Conservation (phyloP, 2,113 vertebrate species). For the Crotalus helleri region DNA sequence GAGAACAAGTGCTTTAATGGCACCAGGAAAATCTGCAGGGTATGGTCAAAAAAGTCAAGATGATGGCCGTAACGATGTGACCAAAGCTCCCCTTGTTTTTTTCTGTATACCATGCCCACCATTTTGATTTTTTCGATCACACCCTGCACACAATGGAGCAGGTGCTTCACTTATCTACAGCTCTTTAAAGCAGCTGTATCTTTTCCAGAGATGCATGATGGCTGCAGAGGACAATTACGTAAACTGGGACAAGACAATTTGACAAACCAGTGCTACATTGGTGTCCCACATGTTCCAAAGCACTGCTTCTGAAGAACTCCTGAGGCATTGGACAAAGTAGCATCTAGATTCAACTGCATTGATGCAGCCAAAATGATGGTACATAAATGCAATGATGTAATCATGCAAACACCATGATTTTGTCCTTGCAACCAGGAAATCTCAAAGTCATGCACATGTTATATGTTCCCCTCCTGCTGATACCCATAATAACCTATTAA, state of each 20-base stretch:
- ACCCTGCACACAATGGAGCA: not conserved
- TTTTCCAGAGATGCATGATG: not conserved
- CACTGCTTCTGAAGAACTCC: too few relatives aligned
- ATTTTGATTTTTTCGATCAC: not conserved
- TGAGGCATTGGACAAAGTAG: too few relatives aligned
- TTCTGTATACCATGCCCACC: not conserved
- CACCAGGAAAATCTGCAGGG: not conserved
- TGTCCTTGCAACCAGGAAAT: too few relatives aligned
- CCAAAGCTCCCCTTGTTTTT: not conserved
- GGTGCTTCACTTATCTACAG: not conserved
- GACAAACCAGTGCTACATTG: not conserved
- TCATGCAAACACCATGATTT: too few relatives aligned
- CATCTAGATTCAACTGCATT: too few relatives aligned
- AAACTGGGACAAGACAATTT: not conserved
- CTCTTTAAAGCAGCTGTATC: not conserved
- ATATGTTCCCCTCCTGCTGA: too few relatives aligned
- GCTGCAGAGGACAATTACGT: not conserved
- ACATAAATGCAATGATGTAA: too few relatives aligned
- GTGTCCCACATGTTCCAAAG: not conserved
- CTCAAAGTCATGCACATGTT: too few relatives aligned
- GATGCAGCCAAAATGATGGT: too few relatives aligned
- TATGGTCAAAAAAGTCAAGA: not conserved
- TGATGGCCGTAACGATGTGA: not conserved
- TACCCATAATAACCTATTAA: too few relatives aligned
- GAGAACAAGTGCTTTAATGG: not conserved